Evolutionary conservation across 2,797 vertebrate species (phyloP), one percentile per base, ranked within the genome.

Genomic region (Lithobates sylvaticus): DNA sequence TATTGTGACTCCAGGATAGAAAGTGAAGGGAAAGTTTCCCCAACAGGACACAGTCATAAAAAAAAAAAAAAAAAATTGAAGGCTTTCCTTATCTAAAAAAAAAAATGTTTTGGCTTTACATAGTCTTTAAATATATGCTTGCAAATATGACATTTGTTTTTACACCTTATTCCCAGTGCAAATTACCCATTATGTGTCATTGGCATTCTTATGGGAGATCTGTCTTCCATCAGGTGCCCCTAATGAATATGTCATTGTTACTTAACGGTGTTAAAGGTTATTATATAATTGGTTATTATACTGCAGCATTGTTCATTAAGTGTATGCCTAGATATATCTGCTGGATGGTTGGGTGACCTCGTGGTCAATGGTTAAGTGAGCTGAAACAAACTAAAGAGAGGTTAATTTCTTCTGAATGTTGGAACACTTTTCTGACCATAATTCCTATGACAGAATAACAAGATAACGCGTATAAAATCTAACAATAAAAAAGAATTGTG

Each of bases 381-480:
- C 86, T 76, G 64, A 80, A 68, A 79, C 76, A 87, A 87, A 81
- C 81, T 58, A 87, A 75, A 78, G 76, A 76, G 86, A 87, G 86
- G 86, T 87, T 87, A 87, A 87, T 87, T 84, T 80, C 76, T 65
- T 79, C 81, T 84, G 81, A 75, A 80, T 80, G 81, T 79, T 87
- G 65, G 61, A 87, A 78, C 77, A 76, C 81, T 76, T 87, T 84
- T 84, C 81, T 84, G 71, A 64, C 81, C 76, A 80, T 87, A 87
- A 87, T 84, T 87, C 86, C 86, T 84, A 78, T 87, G 86, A 84
- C 86, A 87, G 81, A 87, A 87, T 87, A 87, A 87, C 86, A 87
- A 87, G 86, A 87, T 87, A 87, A 87, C 44, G 77, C 77, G 15
- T 87, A 87, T 87, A 87, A 87, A 87, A 87, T 80, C 81, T 80